Evolutionary conservation across 2,113 vertebrate species (phyloP).

Genomic region (Lathamus discolor): DNA sequence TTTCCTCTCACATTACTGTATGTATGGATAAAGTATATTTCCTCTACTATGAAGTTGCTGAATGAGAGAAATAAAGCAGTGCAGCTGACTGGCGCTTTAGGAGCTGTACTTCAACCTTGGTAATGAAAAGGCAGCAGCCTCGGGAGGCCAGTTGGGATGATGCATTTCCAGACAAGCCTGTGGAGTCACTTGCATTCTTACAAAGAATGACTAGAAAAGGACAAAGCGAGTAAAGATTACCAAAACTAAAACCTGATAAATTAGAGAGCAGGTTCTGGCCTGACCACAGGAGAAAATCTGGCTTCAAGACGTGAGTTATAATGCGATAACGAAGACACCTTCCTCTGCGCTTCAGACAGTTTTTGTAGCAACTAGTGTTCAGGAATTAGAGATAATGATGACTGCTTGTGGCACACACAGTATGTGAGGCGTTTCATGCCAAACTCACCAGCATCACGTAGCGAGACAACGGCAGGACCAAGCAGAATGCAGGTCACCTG

Average conservation of each 20-base stretch:
- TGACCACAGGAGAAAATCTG: background rate
- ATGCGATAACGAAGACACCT: background rate
- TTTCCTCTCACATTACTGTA: conserved; percentile 56
- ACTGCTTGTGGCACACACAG: background rate
- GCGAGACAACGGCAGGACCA: accelerated
- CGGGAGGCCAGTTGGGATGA: background rate
- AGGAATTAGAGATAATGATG: conserved; percentile 16
- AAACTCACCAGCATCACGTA: background rate
- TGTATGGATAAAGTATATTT: conserved; percentile 33
- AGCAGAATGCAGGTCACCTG: background rate
- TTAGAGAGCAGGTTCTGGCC: background rate
- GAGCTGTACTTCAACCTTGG: background rate
- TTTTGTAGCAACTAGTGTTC: background rate
- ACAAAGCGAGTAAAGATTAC: background rate
- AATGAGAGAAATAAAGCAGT: conserved; percentile 30
- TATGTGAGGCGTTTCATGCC: background rate
- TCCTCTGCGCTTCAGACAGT: conserved; percentile 6
- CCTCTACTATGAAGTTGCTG: conserved; percentile 23
- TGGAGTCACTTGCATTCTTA: background rate
- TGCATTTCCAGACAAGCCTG: background rate
- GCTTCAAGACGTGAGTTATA: background rate
- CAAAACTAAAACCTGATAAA: background rate
- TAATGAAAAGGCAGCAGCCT: background rate
- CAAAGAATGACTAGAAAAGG: background rate
- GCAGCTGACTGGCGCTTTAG: conserved; percentile 8